These are phyloP conservation scores for Ptilorrhoa leucosticta DNA, from an alignment of 2,113 vertebrate species.

Conservation along the genomic window DNA sequence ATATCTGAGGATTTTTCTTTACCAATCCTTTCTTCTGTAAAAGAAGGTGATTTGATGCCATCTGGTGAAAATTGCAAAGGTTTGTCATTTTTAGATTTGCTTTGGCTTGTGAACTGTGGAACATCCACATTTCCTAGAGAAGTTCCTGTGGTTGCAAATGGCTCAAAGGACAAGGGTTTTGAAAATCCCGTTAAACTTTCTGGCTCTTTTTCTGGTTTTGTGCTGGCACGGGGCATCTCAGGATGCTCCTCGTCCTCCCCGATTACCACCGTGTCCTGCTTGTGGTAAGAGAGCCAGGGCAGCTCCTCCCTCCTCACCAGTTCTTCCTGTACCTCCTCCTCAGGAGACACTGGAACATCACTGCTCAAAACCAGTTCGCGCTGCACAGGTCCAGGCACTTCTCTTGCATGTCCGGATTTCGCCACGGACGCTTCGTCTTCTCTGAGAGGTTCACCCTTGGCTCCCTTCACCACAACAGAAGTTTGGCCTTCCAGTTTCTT, in stretches of 20 bases:
- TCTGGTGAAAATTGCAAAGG: slow-evolving; percentile 54
- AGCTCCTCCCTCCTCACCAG: neutral
- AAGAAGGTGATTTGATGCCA: slow-evolving; percentile 64
- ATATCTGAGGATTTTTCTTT: slow-evolving; percentile 51
- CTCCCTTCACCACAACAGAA: neutral
- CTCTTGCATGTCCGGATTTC: neutral
- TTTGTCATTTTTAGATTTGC: slow-evolving; percentile 19
- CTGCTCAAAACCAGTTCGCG: neutral
- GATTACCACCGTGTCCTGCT: slow-evolving; percentile 39
- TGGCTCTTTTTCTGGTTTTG: slow-evolving; percentile 42
- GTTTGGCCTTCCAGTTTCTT: slow-evolving; percentile 40
- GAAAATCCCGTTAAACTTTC: neutral
- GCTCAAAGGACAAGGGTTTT: neutral
- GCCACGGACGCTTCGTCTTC: neutral
- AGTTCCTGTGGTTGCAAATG: neutral
- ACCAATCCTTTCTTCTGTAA: slow-evolving; percentile 38
- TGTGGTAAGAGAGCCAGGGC: slow-evolving; percentile 57
- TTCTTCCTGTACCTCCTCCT: neutral
- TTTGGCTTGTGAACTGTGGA: slow-evolving; percentile 23
- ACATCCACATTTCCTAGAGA: neutral
- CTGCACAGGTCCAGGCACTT: neutral
- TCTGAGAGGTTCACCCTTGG: neutral
- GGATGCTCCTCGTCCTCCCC: neutral
- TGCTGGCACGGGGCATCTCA: neutral
- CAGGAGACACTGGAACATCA: neutral